A percentile compares a stretch with the other conserved stretches of the same genome.
These are phyloP conservation scores for Sylvia borin DNA, from an alignment of 2,797 vertebrate species.

Conservation along the genomic window DNA sequence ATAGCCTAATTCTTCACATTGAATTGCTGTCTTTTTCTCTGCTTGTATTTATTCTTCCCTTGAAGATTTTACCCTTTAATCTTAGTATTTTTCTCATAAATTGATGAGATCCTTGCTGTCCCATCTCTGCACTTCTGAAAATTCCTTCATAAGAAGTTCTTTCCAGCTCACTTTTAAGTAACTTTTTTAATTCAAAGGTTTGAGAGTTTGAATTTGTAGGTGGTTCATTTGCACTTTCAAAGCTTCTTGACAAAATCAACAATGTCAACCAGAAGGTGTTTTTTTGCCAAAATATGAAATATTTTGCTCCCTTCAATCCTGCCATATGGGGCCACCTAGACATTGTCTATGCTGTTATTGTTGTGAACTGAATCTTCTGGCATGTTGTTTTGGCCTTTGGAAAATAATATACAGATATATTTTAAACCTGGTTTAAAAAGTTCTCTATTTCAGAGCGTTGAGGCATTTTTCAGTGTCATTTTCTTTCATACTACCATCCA, in stretches of 20 bases:
- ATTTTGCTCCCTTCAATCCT: background rate
- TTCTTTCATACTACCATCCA: background rate
- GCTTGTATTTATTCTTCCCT: background rate
- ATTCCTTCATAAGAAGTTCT: background rate
- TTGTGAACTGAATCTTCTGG: background rate
- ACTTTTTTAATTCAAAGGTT: background rate
- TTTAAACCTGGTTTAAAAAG: background rate
- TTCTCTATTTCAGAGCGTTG: background rate
- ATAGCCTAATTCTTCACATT: background rate
- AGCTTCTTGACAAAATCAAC: background rate
- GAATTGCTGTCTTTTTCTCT: background rate
- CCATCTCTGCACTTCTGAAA: background rate
- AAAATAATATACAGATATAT: background rate
- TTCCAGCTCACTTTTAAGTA: background rate
- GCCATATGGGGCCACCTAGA: no score
- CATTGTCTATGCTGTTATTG: background rate
- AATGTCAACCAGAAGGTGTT: background rate
- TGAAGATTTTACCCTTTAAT: background rate
- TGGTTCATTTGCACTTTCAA: background rate
- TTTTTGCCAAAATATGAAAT: background rate
- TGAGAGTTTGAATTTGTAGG: background rate
- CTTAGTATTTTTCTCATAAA: background rate
- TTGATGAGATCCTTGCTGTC: background rate
- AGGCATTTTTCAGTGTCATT: background rate
- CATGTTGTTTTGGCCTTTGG: background rate